Evolutionary conservation across 2,113 vertebrate genomes (phyloP).

Genomic region (Lipophrys pholis): DNA sequence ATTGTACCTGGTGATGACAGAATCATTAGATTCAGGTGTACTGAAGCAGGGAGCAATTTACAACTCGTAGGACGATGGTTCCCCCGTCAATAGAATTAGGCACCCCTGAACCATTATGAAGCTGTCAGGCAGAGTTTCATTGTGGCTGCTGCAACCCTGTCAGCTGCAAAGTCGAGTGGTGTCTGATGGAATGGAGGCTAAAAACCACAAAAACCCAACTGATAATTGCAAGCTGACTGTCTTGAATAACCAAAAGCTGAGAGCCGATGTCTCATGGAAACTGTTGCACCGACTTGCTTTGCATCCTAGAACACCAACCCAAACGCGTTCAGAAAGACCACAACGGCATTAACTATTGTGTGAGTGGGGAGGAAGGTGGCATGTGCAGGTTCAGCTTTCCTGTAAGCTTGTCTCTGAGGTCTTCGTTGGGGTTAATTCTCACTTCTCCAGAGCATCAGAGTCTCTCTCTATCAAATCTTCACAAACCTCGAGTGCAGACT

Average conservation of each 20-base stretch:
- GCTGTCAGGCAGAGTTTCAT: too few species aligned
- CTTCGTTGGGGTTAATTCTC: slow-evolving; percentile 37
- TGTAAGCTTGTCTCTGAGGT: slow-evolving; percentile 53
- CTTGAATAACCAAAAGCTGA: background rate
- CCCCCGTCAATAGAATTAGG: too few species aligned
- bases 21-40: too few species aligned
- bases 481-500: slow-evolving; percentile 11
- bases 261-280: slow-evolving; percentile 17
- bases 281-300: background rate
- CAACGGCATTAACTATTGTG: background rate
- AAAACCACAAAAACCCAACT: slow-evolving; percentile 18
- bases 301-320: background rate
- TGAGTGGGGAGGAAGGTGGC: background rate
- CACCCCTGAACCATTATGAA: too few species aligned
- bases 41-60: too few species aligned
- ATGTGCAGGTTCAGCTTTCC: slow-evolving; percentile 41
- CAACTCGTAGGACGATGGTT: too few species aligned
- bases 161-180: too few species aligned
- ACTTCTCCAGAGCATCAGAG: slow-evolving; percentile 12
- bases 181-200: background rate
- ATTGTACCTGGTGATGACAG: too few species aligned
- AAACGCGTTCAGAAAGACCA: slow-evolving; percentile 31
- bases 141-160: too few species aligned
- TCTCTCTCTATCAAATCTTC: slow-evolving; percentile 1
- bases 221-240: background rate